Base-by-base conservation (phyloP, 2,797 vertebrate species). In the Pampus argenteus region DNA sequence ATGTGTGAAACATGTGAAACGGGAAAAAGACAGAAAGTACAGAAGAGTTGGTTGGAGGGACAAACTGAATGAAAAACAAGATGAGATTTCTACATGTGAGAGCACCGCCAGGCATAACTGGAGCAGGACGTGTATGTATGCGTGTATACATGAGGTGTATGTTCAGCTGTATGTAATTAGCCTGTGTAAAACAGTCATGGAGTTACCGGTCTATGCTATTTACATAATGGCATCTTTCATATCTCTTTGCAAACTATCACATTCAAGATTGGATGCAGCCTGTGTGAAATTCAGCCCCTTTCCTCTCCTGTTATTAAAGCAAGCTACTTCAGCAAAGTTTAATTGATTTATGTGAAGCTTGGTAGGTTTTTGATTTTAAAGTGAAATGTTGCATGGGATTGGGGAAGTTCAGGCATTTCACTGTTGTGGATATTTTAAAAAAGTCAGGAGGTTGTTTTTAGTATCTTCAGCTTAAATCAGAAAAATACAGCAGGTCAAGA, bases 61-160 rank as follows among this genome's bases (percentile, higher is more conserved):
- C 31, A 52, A 66, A 18, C 2, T 74, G 58, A 75, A 78, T 6
- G 42, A 50, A 68, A 52, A 45, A 59, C 55, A 70, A 63, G 45
- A 63, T 14, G 5, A 40, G 38, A 25, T 71, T 76, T 60, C 71
- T 58, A 14, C 54, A 40, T 15, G 66, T 47, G 61, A 66, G 38
- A 40, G 60, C 63, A 28, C 48, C 31, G 71, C 48, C 22, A 15
- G 14, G 45, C 73, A 57, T 36, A 83, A 84, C 54, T 74, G 54
- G 82, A 87, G 80, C 79, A 40, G 78, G 78, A 84, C 69, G 71
- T n/a, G n/a, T n/a, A n/a, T n/a, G n/a, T n/a, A n/a, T n/a, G n/a
- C n/a, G n/a, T n/a, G n/a, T n/a, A n/a, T n/a, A n/a, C 77, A 71
- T 83, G 62, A 80, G 57, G 76, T 79, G 76, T 36, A 68, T 1